These are phyloP conservation scores for Diadema setosum DNA, from an alignment of 35 echinoderm and acorn worm genomes.

Conservation along the genomic window DNA sequence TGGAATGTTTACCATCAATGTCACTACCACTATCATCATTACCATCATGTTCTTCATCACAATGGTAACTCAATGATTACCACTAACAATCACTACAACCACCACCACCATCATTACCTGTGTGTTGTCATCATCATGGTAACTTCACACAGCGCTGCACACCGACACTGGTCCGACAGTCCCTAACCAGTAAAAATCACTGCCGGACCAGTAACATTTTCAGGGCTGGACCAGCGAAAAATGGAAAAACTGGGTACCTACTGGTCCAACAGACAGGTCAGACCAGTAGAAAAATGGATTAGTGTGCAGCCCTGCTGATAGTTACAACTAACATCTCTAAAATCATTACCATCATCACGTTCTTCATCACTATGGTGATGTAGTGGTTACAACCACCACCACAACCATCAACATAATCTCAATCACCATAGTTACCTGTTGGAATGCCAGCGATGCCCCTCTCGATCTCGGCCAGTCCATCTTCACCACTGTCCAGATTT, in stretches of 20 bases:
- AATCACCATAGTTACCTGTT: constrained; percentile 3
- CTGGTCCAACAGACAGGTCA: too few relatives aligned
- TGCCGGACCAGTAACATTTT: too few relatives aligned
- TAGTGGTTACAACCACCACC: neutral
- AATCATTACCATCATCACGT: neutral
- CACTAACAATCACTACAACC: neutral
- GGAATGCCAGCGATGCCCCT: constrained; percentile 64
- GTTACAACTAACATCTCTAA: neutral
- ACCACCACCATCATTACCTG: neutral
- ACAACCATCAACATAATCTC: neutral
- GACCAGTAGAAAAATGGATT: too few relatives aligned
- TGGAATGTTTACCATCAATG: neutral
- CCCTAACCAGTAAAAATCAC: too few relatives aligned
- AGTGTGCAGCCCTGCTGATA: too few relatives aligned
- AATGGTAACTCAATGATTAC: neutral
- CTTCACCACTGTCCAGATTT: constrained; percentile 30
- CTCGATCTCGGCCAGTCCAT: constrained; percentile 50
- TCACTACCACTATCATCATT: neutral
- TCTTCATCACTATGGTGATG: neutral
- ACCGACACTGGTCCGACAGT: too few relatives aligned
- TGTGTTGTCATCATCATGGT: neutral
- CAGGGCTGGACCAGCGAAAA: too few relatives aligned
- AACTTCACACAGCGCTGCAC: too few relatives aligned
- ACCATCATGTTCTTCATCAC: neutral
- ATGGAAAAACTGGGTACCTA: too few relatives aligned